phyloP scores from a whole-genome alignment of 1,140 invertebrate genomes.

The Scaptodrosophila lebanonensis region DNA sequence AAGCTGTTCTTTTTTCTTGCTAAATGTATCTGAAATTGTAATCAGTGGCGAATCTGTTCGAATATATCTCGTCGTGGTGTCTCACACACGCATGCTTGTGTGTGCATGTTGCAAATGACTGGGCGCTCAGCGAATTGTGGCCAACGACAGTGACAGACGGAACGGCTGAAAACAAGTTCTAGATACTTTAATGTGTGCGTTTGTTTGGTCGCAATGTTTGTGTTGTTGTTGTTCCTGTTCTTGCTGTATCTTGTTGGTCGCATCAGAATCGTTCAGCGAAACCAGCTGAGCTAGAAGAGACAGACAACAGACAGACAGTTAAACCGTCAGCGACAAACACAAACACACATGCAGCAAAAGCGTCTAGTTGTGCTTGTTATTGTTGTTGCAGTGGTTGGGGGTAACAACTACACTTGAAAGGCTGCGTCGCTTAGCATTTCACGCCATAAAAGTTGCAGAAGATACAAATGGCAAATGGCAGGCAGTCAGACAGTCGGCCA shows the following conservation, averaged over 20 bases:
- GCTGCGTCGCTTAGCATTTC: conserved; percentile 39
- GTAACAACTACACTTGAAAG: conserved; percentile 14
- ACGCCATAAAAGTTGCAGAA: conserved; percentile 10
- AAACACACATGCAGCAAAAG: conserved; percentile 6
- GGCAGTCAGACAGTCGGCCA: too few species aligned
- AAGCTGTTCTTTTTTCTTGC: conserved; percentile 46
- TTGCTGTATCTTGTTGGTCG: conserved; percentile 47
- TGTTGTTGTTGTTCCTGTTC: too few species aligned
- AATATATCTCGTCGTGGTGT: conserved; percentile 27
- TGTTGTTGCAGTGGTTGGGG: too few species aligned
- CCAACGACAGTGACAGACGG: not conserved
- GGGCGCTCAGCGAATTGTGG: conserved; percentile 54
- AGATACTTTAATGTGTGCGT: too few species aligned
- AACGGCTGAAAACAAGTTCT: conserved; percentile 54
- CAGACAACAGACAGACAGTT: too few species aligned
- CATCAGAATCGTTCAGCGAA: conserved; percentile 57
- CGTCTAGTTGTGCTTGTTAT: conserved; percentile 22
- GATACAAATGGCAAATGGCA: not conserved
- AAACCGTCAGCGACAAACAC: conserved; percentile 14
- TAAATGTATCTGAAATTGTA: conserved; percentile 66
- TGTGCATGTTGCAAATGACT: conserved; percentile 71
- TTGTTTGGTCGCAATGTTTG: too few species aligned
- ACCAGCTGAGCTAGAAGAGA: conserved; percentile 67
- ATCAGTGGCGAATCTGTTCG: conserved; percentile 13
- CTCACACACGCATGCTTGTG: conserved; percentile 41